Evolutionary conservation across 2,797 vertebrate species (phyloP).

Genomic region (Pangasius krempfi): DNA sequence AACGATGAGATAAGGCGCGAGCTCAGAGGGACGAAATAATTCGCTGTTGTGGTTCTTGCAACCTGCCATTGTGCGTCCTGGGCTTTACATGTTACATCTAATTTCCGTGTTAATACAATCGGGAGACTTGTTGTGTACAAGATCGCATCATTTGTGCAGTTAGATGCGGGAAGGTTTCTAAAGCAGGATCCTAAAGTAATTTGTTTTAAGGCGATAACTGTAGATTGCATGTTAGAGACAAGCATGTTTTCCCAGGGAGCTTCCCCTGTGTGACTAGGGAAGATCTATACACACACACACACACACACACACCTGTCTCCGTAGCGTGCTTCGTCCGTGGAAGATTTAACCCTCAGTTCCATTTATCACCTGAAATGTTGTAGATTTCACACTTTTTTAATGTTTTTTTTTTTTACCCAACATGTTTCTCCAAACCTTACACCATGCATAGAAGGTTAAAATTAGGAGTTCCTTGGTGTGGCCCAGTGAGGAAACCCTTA

Average conservation of each 20-base stretch:
- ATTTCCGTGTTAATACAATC: neutral
- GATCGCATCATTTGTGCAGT: neutral
- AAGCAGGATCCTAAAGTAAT: neutral
- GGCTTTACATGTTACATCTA: slow-evolving; percentile 27
- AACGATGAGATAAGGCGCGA: slow-evolving; percentile 20
- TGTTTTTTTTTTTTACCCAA: neutral
- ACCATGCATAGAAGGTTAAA: neutral
- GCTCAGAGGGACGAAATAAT: slow-evolving; percentile 39
- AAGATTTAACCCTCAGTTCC: neutral
- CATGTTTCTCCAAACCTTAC: neutral
- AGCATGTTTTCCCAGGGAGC: slow-evolving; percentile 25
- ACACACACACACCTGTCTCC: slow-evolving; percentile 45
- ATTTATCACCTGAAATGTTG: neutral
- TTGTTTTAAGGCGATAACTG: neutral
- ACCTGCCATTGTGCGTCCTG: slow-evolving; percentile 71
- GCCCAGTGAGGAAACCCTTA: neutral
- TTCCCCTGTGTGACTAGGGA: slow-evolving; percentile 9
- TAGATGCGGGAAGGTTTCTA: neutral
- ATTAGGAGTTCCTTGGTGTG: slow-evolving; percentile 13
- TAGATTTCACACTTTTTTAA: neutral
- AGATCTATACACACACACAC: neutral
- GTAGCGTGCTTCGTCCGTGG: neutral
- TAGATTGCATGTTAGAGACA: slow-evolving; percentile 35
- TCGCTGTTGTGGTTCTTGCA: slow-evolving; percentile 37
- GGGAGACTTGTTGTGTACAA: slow-evolving; percentile 11